A percentile compares a stretch with the other conserved stretches of the same genome.
phyloP scores from a whole-genome alignment of 1,140 invertebrate species.

The Leptinotarsa texana region DNA sequence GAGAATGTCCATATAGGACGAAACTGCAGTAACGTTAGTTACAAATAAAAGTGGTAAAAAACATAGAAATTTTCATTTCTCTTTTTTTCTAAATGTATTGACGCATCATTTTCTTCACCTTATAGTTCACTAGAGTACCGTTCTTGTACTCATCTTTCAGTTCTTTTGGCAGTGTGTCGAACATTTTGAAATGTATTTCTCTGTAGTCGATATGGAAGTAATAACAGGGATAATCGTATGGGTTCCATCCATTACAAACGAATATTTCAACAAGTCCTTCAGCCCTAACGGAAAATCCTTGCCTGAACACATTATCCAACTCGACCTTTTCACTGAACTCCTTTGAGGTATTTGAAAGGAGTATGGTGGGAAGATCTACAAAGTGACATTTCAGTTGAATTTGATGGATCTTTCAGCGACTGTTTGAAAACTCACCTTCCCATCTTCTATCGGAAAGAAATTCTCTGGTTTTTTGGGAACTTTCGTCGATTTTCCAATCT shows the following conservation, averaged over 20 bases:
- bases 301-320: slow-evolving; percentile 34
- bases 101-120: neutral
- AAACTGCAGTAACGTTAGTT: too few relatives aligned
- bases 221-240: slow-evolving; percentile 44
- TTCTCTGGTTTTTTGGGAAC: slow-evolving; percentile 40
- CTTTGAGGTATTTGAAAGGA: slow-evolving; percentile 31
- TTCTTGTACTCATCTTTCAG: slow-evolving; percentile 14
- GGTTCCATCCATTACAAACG: slow-evolving; percentile 43
- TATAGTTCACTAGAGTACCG: neutral
- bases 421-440: slow-evolving; percentile 38
- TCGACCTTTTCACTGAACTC: slow-evolving; percentile 39
- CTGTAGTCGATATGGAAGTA: slow-evolving; percentile 37
- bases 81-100: too few relatives aligned
- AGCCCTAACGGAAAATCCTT: slow-evolving; percentile 42
- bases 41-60: too few relatives aligned
- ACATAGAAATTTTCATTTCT: too few relatives aligned
- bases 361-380: slow-evolving; percentile 40
- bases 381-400: neutral
- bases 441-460: slow-evolving; percentile 42
- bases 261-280: slow-evolving; percentile 38
- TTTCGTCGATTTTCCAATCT: slow-evolving; percentile 45
- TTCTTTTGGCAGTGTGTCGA: slow-evolving; percentile 23
- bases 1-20: too few relatives aligned
- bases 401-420: too few relatives aligned
- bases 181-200: slow-evolving; percentile 37